A percentile compares a stretch with the other conserved stretches of the same genome.
Conservation (phyloP, 2,888 invertebrate species). For the Automeris io region DNA sequence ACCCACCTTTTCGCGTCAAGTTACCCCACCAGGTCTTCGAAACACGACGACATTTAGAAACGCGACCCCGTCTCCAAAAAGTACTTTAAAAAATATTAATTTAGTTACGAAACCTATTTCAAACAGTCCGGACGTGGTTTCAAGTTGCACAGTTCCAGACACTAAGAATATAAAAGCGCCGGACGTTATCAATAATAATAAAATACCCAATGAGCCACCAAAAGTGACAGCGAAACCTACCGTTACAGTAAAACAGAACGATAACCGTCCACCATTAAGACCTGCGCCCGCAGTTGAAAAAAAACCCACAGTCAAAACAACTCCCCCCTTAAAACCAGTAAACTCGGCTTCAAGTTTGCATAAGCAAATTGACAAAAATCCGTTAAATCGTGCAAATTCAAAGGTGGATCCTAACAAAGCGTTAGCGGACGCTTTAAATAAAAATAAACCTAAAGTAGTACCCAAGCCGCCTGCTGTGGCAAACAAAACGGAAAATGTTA, state of each 20-base stretch:
- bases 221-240: constrained; percentile 66
- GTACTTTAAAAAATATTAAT: constrained; percentile 38
- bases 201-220: constrained; percentile 54
- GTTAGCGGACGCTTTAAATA: constrained; percentile 66
- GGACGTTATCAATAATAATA: constrained; percentile 77
- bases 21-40: constrained; percentile 70
- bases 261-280: constrained; percentile 56
- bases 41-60: constrained; percentile 59
- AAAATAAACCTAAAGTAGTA: constrained; percentile 67
- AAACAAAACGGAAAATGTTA: constrained; percentile 48
- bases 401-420: constrained; percentile 62
- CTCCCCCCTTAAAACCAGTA: constrained; percentile 44
- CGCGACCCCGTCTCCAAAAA: constrained; percentile 60
- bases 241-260: constrained; percentile 54
- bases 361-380: constrained; percentile 45
- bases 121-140: constrained; percentile 85
- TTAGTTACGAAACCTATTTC: constrained; percentile 43
- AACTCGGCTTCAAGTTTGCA: constrained; percentile 41
- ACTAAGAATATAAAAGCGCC: constrained; percentile 76
- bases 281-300: constrained; percentile 57
- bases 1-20: constrained; percentile 62
- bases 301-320: constrained; percentile 45
- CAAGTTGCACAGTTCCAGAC: constrained; percentile 80
- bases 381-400: constrained; percentile 44
- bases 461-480: constrained; percentile 53